phyloP scores from a whole-genome alignment of 2,797 vertebrate genomes.

The Chelmon rostratus region DNA sequence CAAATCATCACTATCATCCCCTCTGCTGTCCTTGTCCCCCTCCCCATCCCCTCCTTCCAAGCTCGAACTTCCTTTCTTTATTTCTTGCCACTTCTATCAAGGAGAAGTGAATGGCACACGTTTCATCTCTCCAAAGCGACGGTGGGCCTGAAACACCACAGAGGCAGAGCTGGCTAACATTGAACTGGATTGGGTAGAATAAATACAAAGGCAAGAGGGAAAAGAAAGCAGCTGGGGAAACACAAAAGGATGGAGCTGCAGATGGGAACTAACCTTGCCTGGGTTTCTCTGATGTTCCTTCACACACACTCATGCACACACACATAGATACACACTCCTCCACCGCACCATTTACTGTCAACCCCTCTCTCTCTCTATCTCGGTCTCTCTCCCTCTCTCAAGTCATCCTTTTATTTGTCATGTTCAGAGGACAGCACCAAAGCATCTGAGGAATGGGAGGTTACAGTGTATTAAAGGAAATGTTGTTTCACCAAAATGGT shows the following conservation, averaged over 20 bases:
- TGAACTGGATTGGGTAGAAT: constrained; percentile 72
- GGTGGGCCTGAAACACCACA: constrained; percentile 71
- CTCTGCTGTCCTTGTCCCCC: constrained; percentile 39
- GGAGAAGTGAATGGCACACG: constrained; percentile 69
- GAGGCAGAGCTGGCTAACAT: constrained; percentile 71
- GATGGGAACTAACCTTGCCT: constrained; percentile 82
- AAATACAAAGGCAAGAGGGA: constrained; percentile 74
- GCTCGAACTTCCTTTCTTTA: constrained; percentile 64
- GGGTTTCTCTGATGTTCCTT: constrained; percentile 81
- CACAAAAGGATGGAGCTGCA: constrained; percentile 81
- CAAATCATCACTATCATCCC: constrained; percentile 65
- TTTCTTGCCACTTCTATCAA: constrained; percentile 74
- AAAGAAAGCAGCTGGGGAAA: constrained; percentile 78
- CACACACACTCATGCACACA: constrained; percentile 51
- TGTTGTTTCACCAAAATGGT: constrained; percentile 77
- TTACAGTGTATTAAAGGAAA: constrained; percentile 78
- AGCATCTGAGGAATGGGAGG: constrained; percentile 75
- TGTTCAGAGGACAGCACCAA: constrained; percentile 76
- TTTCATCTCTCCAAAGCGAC: constrained; percentile 78
- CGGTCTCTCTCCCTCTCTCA: constrained; percentile 62
- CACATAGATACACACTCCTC: constrained; percentile 49
- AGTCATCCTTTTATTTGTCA: constrained; percentile 72
- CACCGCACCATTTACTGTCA: constrained; percentile 71
- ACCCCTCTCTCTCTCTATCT: constrained; percentile 42
- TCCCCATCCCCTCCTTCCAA: constrained; percentile 34